Base-by-base conservation (phyloP, 1,140 invertebrate genomes). In the Callitettix versicolor region DNA sequence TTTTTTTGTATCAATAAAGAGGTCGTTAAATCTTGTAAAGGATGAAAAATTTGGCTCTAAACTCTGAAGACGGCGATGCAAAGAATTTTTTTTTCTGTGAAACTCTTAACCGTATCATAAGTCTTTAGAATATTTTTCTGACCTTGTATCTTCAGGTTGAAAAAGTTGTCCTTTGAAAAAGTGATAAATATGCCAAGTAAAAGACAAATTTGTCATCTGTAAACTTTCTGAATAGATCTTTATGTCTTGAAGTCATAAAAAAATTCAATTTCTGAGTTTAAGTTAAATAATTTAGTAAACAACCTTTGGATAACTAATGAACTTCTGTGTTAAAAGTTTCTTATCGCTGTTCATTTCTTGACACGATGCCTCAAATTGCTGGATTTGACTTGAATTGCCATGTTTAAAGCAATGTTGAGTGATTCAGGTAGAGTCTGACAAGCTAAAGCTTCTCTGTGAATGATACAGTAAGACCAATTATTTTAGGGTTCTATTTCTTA, bases 401-500 rank as follows among this genome's bases (percentile, higher is more conserved):
- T 30, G 26, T 30, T 30, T 30, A 30, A 30, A 30, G 26, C 9
- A 30, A 30, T 9, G 26, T 30, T 30, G 26, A 9, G 26, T 30
- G 26, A 30, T 30, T 30, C 26, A 30, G 61, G 51, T 38, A 58
- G 26, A 51, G 54, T 59, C 41, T 59, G 41, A 18, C 33, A 42
- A 51, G 47, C 48, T 18, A 50, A 55, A 55, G 62, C 61, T 64
- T 67, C 59, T 63, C 64, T 61, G 63, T 69, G 65, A 48, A 67
- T 55, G 57, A 64, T 63, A 64, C 63, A 68, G 60, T 70, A 65
- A 62, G 63, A 55, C 38, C 62, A 58, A 62, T 65, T 60, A 60
- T 61, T 64, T 66, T 60, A 55, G 61, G 63, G 47, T 59, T 60
- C 62, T 63, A 60, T 62, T 64, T 57, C 63, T 66, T 65, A 46